Evolutionary conservation across 1,140 invertebrate species (phyloP).

Genomic region (Pachypsylla venusta): DNA sequence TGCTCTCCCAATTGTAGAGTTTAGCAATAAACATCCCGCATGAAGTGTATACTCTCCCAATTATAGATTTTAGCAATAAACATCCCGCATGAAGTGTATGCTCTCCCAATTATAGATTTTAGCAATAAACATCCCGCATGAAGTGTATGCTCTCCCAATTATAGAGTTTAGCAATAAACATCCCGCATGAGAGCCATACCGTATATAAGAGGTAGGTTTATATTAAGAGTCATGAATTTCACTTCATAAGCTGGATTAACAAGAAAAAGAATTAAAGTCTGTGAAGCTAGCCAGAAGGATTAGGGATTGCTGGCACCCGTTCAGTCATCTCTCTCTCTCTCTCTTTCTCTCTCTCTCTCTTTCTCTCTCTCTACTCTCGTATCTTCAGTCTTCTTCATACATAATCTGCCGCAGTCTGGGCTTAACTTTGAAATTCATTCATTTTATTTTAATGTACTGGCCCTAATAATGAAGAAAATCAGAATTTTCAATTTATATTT

Average conservation of each 20-base stretch:
- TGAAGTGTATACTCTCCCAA: no score
- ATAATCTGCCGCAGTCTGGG: constrained; percentile 9
- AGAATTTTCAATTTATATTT: no score
- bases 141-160: no score
- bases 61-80: no score
- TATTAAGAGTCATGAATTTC: constrained; percentile 10
- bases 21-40: no score
- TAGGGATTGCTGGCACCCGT: constrained; percentile 8
- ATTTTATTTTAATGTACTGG: neutral
- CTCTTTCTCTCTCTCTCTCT: neutral
- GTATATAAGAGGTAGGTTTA: constrained; percentile 6
- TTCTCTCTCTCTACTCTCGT: neutral
- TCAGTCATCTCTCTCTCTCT: constrained; percentile 5
- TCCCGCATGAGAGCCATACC: no score
- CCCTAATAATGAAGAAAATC: no score
- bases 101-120: no score
- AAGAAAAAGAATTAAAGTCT: constrained; percentile 10
- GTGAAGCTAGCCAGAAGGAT: constrained; percentile 8
- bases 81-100: no score
- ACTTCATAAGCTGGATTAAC: constrained; percentile 3
- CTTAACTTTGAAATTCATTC: constrained; percentile 10
- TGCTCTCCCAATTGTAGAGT: no score
- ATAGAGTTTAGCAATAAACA: no score
- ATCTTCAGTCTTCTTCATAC: constrained; percentile 8
- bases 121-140: no score